These are phyloP conservation scores for Aricia agestis DNA, from an alignment of 1,140 invertebrate genomes.

Conservation along the genomic window DNA sequence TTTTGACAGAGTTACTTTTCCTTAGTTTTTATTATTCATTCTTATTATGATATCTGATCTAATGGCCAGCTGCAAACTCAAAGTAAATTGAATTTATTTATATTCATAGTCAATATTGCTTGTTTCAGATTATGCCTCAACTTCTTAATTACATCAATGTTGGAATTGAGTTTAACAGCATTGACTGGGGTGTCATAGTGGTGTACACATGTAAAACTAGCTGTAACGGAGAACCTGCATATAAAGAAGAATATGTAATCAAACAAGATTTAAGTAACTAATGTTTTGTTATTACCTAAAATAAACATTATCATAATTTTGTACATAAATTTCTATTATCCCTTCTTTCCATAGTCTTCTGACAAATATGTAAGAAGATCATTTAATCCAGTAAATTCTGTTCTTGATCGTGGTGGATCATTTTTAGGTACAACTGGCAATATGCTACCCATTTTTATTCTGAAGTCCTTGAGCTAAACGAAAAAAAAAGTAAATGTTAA, in stretches of 20 bases:
- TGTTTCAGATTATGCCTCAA: conserved; percentile 92
- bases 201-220: conserved; percentile 91
- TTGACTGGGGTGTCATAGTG: conserved; percentile 94
- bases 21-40: too few relatives aligned
- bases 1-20: too few relatives aligned
- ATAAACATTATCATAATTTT: conserved; percentile 18
- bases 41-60: too few relatives aligned
- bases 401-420: conserved; percentile 87
- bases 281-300: conserved; percentile 33
- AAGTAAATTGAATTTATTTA: too few relatives aligned
- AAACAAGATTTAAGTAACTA: conserved; percentile 87
- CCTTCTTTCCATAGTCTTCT: conserved; percentile 67
- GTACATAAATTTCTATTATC: conserved; percentile 20
- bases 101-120: neutral
- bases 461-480: conserved; percentile 83
- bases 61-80: too few relatives aligned
- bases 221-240: conserved; percentile 80
- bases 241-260: conserved; percentile 88
- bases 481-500: conserved; percentile 25
- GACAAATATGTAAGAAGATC: conserved; percentile 88
- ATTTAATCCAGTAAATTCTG: conserved; percentile 89
- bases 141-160: conserved; percentile 85
- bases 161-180: conserved; percentile 80
- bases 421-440: conserved; percentile 88
- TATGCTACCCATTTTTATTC: conserved; percentile 81